Conservation (phyloP, 2,113 vertebrate genomes). For the Microcebus lehilahytsara region DNA sequence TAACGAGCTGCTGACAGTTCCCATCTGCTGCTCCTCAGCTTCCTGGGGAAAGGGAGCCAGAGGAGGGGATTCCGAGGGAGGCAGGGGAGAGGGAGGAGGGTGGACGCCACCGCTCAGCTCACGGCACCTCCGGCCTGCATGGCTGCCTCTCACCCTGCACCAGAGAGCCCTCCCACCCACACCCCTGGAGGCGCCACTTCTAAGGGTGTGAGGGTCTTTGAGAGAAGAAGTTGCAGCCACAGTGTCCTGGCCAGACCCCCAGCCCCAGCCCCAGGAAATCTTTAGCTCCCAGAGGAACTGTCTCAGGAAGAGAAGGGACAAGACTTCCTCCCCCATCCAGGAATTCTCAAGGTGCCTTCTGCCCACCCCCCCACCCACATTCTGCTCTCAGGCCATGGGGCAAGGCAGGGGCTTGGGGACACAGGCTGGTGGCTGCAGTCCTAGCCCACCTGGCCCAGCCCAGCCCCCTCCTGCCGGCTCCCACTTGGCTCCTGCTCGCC, state of each 20-base stretch:
- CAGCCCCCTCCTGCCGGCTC: not conserved
- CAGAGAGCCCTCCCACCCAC: not conserved
- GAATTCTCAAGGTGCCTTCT: not conserved
- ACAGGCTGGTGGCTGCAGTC: fast-evolving
- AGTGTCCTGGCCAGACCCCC: not conserved
- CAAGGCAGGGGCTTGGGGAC: not conserved
- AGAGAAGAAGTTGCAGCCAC: not conserved
- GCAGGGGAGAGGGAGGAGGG: not conserved
- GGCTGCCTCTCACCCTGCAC: not conserved
- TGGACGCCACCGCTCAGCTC: not conserved
- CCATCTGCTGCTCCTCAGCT: slow-evolving; percentile 44
- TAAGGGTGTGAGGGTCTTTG: not conserved
- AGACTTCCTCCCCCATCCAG: not conserved
- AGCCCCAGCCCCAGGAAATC: not conserved
- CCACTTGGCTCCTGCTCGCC: slow-evolving; percentile 43
- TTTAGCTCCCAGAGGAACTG: not conserved
- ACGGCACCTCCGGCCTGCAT: not conserved
- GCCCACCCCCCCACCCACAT: no score
- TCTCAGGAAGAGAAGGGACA: not conserved
- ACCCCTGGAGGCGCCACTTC: not conserved
- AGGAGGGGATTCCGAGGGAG: not conserved
- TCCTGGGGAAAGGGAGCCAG: not conserved
- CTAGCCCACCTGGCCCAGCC: not conserved
- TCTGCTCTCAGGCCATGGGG: not conserved
- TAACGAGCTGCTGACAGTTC: slow-evolving; percentile 16